Base-by-base conservation (phyloP, 2,888 invertebrate species). In the Eulithis testata region DNA sequence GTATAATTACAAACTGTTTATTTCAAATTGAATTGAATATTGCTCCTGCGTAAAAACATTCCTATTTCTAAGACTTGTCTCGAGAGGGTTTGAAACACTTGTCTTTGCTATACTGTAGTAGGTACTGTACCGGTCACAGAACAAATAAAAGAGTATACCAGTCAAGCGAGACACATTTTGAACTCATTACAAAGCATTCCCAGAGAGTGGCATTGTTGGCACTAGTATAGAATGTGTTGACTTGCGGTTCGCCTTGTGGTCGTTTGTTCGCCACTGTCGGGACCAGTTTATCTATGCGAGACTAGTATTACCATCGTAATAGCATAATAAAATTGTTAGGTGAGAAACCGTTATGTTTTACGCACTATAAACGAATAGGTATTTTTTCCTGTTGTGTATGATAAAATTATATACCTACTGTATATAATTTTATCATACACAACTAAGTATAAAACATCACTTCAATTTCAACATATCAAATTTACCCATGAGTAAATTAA, bases 171-270 rank as follows among this genome's bases (percentile, higher is more conserved):
- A 37, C 54, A 54, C 47, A 45, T 71, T 73, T 64, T 68, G 69
- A 73, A 66, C 62, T 68, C 63, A 62, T 63, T 70, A 72, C 71
- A 63, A 44, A 54, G 12, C 63, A 57, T 63, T 63, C 70, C 70
- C 71, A 73, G 68, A 69, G 69, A 70, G 71, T 70, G 72, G 71
- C 67, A 73, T 73, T 70, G 71, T 70, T 77, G 70, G 74, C 40
- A 75, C 71, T 73, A 72, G 69, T 65, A 56, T 72, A 74, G 76
- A 77, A 76, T 76, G 73, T 66, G 68, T 72, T 70, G 73, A 70
- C 73, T 76, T 85, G 85, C 76, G 82, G 85, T 85, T 85, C 73
- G 82, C 85, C 82, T 85, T 85, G 86, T 75, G 81, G 83, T 76
- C 71, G 64, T 63, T 64, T 65, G 63, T 68, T 69, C 59, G 70